Base-by-base conservation (phyloP, 2,888 invertebrate species). In the Nezara viridula region DNA sequence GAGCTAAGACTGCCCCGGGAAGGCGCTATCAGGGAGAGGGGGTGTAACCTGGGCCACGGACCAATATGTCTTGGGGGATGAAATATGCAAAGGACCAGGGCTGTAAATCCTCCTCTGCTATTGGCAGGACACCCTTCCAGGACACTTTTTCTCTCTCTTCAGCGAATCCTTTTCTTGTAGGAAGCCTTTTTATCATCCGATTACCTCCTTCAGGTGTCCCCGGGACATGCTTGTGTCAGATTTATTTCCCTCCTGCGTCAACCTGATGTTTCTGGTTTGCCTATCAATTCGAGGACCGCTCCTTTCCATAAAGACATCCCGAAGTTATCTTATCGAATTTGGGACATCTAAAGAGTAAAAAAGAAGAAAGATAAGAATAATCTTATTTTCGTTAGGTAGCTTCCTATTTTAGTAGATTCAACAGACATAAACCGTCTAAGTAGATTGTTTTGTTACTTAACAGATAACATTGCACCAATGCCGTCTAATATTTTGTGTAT, bases 61-160 rank as follows among this genome's bases (percentile, higher is more conserved):
- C 66, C 66, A 73, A 73, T 73, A 73, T 73, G 66, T 73, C 66
- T 73, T 73, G 32, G 19, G 88, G 86, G 27, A 44, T 44, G 49
- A 66, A 88, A 60, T 88, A 66, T 88, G 73, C 40, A 55, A 21
- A 60, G 81, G 81, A 81, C 44, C n/a, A 5, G 1, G 44, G 81
- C 44, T 44, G 81, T 81, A 81, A 81, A 81, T 81, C 81, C 81
- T 47, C 0, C 12, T 12, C 81, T 81, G 81, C 81, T 81, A 81
- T 81, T 81, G 81, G 81, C 81, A 81, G 81, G 81, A 81, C 81
- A 24, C 44, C 44, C 40, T 47, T 81, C 81, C 81, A 81, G 81
- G 44, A 81, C 44, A 81, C 81, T 81, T 81, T 81, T 47, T 81
- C 81, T 47, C 81, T 81, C 66, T 37, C 66, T 73, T 73, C 66